phyloP scores from a whole-genome alignment of 2,113 vertebrate species.

The Lutjanus erythropterus region DNA sequence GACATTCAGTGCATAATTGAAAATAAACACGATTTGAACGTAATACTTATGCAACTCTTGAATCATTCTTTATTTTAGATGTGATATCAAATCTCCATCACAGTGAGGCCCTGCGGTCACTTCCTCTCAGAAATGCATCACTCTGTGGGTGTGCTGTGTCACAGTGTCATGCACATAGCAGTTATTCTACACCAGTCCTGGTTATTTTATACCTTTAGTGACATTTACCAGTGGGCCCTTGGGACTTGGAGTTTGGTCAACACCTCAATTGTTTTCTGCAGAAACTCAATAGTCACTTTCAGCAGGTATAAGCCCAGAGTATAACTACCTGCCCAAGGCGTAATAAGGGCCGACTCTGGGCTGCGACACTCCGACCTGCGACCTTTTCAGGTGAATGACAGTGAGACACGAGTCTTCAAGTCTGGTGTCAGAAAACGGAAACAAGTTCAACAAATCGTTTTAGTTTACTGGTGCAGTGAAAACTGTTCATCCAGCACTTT shows the following conservation, averaged over 20 bases:
- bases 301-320: not conserved
- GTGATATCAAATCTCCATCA: not conserved
- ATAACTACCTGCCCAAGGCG: not conserved
- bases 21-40: not conserved
- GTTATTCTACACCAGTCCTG: conserved; percentile 14
- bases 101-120: not conserved
- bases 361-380: not conserved
- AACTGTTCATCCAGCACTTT: too few species aligned
- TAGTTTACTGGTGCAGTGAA: too few species aligned
- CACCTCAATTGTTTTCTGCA: conserved; percentile 25
- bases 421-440: not conserved
- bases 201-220: conserved; percentile 25
- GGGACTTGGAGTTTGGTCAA: not conserved
- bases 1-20: not conserved
- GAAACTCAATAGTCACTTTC: conserved; percentile 1
- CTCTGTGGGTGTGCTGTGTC: conserved; percentile 9
- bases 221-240: not conserved
- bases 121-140: not conserved
- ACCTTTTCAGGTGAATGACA: conserved; percentile 6
- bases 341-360: not conserved
- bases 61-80: not conserved
- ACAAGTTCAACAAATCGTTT: not conserved
- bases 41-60: conserved; percentile 1
- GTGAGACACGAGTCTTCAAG: not conserved
- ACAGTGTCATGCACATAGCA: not conserved